These are phyloP conservation scores for Natrix natrix DNA, from an alignment of 2,797 vertebrate species.

Conservation along the genomic window DNA sequence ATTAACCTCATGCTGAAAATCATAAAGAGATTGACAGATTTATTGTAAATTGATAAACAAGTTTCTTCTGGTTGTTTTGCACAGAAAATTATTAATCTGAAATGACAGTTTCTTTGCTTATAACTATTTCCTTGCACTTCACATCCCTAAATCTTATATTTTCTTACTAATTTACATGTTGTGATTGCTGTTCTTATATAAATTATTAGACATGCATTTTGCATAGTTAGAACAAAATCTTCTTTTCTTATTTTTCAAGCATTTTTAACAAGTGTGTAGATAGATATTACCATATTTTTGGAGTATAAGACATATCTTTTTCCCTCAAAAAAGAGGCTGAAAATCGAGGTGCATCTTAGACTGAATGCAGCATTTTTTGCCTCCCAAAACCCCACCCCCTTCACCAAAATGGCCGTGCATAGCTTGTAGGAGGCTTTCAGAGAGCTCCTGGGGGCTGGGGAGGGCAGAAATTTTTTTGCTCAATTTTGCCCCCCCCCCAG, in stretches of 20 bases:
- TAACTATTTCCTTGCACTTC: neutral
- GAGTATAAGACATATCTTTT: no score
- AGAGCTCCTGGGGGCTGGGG: no score
- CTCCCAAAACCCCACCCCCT: no score
- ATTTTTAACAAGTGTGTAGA: neutral
- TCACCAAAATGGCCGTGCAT: no score
- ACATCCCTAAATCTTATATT: neutral
- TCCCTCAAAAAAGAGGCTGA: no score
- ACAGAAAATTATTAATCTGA: neutral
- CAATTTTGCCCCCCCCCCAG: no score
- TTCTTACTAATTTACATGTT: neutral
- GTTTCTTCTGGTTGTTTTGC: neutral
- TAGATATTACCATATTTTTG: neutral
- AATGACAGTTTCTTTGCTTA: neutral
- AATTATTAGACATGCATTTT: neutral
- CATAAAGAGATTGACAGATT: neutral
- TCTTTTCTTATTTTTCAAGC: neutral
- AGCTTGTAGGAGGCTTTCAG: no score
- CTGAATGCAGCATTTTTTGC: no score
- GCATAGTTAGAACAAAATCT: neutral
- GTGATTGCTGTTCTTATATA: neutral
- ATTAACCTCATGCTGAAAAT: neutral
- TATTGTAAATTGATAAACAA: neutral
- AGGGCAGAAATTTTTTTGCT: no score
- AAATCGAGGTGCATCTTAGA: no score